A percentile compares a stretch with the other conserved stretches of the same genome.
Conservation (phyloP, 2,113 vertebrate genomes). For the Grammomys dolichurus region DNA sequence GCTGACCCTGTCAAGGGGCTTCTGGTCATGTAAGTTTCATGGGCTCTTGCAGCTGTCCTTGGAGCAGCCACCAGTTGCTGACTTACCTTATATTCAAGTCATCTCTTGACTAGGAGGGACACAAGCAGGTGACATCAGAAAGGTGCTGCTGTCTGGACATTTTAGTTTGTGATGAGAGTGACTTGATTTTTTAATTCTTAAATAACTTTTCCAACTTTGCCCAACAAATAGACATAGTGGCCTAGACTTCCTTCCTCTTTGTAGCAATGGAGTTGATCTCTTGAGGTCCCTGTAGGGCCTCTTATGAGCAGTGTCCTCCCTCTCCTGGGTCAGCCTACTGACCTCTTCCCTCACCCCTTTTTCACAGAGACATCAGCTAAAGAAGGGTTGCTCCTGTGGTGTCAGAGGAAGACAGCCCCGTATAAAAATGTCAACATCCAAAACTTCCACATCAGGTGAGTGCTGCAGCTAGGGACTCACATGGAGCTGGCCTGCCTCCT, state of each 20-base stretch:
- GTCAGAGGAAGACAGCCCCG: constrained; percentile 98
- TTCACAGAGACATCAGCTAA: constrained; percentile 97
- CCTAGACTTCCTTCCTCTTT: neutral
- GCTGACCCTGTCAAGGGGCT: neutral
- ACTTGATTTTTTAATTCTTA: neutral
- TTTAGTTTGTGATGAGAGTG: neutral
- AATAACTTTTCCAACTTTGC: neutral
- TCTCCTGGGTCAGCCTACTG: neutral
- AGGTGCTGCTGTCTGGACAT: neutral
- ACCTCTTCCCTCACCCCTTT: neutral
- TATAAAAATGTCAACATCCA: constrained; percentile 99
- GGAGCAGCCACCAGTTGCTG: neutral
- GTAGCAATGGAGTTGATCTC: neutral
- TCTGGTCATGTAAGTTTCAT: neutral
- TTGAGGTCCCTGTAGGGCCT: neutral
- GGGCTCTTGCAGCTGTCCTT: neutral
- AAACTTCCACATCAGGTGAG: constrained; percentile 99
- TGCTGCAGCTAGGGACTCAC: neutral
- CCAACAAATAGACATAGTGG: neutral
- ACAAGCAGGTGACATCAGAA: neutral
- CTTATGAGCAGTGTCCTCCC: fast-evolving
- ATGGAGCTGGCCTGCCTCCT: neutral
- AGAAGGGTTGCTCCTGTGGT: constrained; percentile 98
- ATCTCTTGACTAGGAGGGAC: neutral
- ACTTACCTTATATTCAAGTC: neutral